Conservation (phyloP, 2,888 invertebrate species). For the Tridacna gigas region DNA sequence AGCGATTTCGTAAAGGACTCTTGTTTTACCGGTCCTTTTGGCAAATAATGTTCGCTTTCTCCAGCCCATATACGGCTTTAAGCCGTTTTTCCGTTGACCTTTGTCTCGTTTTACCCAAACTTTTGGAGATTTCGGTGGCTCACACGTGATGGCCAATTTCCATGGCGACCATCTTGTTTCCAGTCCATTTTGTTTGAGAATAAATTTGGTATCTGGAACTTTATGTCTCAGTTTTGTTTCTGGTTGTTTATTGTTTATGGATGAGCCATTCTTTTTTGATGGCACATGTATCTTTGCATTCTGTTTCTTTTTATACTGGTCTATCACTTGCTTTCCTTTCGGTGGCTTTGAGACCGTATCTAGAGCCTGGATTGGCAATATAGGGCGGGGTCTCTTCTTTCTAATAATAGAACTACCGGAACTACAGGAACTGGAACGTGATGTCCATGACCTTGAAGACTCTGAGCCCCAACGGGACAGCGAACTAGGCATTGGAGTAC, state of each 20-base stretch:
- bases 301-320: not conserved
- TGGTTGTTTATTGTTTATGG: not conserved
- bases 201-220: constrained; percentile 67
- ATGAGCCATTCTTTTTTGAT: not conserved
- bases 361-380: not conserved
- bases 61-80: constrained; percentile 21
- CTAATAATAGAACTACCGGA: not conserved
- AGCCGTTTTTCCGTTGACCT: not conserved
- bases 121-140: constrained; percentile 4
- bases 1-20: constrained; percentile 67
- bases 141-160: constrained; percentile 61
- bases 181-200: constrained; percentile 55
- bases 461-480: not conserved
- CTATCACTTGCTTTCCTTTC: not conserved
- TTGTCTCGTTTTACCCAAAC: constrained; percentile 22
- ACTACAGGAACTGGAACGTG: not conserved
- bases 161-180: constrained; percentile 69
- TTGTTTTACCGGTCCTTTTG: constrained; percentile 22
- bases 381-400: too few species aligned
- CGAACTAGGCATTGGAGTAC: not conserved
- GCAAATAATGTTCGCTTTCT: constrained; percentile 35
- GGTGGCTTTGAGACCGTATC: not conserved
- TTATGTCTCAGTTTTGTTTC: constrained; percentile 64
- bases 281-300: not conserved
- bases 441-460: not conserved